These are phyloP conservation scores for Puffinus mauretanicus DNA, from an alignment of 2,113 vertebrate genomes.

Conservation along the genomic window DNA sequence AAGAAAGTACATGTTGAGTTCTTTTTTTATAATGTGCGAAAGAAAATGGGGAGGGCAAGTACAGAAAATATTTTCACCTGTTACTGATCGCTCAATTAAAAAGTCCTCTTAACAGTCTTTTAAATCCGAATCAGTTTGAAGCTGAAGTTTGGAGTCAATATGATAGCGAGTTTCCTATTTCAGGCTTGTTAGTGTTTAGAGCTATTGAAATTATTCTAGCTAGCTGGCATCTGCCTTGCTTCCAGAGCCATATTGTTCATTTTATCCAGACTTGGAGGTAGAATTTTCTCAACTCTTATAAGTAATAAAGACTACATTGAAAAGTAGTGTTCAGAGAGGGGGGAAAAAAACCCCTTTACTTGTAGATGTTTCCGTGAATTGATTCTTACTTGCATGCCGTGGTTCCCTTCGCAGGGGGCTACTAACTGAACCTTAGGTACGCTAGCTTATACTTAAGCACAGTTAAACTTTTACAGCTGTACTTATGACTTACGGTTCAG, in stretches of 20 bases:
- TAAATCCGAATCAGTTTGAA: background rate
- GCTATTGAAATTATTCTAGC: background rate
- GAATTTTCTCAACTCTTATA: background rate
- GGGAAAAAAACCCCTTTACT: rapidly evolving
- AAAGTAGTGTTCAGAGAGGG: background rate
- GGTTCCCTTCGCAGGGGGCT: background rate
- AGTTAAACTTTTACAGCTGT: slow-evolving; percentile 5
- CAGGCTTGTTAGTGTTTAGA: background rate
- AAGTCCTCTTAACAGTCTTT: background rate
- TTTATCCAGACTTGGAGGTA: background rate
- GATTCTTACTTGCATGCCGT: background rate
- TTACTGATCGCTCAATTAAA: background rate
- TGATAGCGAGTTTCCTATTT: rapidly evolving
- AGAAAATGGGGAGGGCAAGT: background rate
- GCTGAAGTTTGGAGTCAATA: background rate
- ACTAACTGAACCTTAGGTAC: background rate
- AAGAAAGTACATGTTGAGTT: background rate
- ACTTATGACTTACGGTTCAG: rapidly evolving
- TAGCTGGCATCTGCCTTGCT: background rate
- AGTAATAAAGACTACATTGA: background rate
- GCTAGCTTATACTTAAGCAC: background rate
- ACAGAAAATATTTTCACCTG: background rate
- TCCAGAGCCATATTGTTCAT: background rate
- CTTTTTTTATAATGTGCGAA: rapidly evolving
- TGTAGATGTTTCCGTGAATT: background rate